Percentiles rank a stretch among this genome's conserved stretches.
These are phyloP conservation scores for Baccha elongata DNA, from an alignment of 2,888 invertebrate genomes.

Conservation along the genomic window DNA sequence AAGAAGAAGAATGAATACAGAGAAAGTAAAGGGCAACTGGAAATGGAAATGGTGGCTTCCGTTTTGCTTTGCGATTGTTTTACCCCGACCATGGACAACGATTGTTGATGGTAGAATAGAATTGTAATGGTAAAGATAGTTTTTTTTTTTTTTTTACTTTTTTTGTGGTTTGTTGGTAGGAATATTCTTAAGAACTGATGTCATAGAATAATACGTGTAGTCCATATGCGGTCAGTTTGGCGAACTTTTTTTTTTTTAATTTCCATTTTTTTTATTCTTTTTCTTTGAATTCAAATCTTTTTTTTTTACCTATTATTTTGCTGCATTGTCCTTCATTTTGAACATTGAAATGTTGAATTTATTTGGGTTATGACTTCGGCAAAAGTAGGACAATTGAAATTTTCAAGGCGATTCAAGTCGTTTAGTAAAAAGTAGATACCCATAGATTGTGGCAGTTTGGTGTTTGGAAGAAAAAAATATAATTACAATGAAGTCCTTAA, in stretches of 20 bases:
- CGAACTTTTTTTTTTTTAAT: constrained; percentile 56
- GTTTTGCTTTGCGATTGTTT: constrained; percentile 66
- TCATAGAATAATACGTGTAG: constrained; percentile 41
- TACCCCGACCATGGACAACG: constrained; percentile 47
- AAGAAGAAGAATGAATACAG: constrained; percentile 52
- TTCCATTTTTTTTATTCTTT: constrained; percentile 37
- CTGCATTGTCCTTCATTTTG: constrained; percentile 71
- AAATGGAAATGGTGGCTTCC: constrained; percentile 67
- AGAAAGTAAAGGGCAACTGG: constrained; percentile 69
- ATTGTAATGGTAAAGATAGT: constrained; percentile 28
- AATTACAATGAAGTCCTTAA: constrained; percentile 5
- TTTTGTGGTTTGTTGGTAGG: constrained; percentile 1
- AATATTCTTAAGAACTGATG: constrained; percentile 51
- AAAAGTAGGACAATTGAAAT: constrained; percentile 65
- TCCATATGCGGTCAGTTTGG: constrained; percentile 70
- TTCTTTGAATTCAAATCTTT: constrained; percentile 26
- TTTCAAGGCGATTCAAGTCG: constrained; percentile 58
- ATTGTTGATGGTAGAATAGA: constrained; percentile 28
- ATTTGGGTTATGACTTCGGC: constrained; percentile 57
- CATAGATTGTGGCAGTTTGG: not conserved
- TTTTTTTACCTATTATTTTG: constrained; percentile 46
- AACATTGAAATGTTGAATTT: constrained; percentile 69
- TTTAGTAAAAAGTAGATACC: not conserved
- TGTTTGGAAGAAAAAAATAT: not conserved
- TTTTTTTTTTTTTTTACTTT: constrained; percentile 13